Evolutionary conservation across 2,797 vertebrate genomes (phyloP).

Genomic region (Coccyzus lansbergi): DNA sequence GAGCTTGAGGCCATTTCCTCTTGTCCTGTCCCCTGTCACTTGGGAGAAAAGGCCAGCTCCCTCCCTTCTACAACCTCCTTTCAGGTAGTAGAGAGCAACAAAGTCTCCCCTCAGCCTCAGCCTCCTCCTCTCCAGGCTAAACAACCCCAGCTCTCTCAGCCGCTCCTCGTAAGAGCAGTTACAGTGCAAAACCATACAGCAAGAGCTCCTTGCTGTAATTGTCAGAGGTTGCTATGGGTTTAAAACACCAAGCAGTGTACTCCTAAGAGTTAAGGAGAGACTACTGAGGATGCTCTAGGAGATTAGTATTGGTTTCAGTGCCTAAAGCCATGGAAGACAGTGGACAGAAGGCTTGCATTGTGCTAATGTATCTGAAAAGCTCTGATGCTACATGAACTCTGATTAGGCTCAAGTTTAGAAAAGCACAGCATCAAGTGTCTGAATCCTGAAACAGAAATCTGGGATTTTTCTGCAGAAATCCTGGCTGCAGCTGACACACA

Average conservation of each 20-base stretch:
- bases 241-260: not conserved
- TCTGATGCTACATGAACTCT: not conserved
- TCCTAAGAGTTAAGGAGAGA: not conserved
- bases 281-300: not conserved
- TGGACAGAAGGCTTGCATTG: not conserved
- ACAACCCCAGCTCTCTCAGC: too few species aligned
- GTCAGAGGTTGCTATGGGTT: not conserved
- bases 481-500: not conserved
- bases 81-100: too few species aligned
- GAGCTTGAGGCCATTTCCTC: too few species aligned
- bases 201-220: not conserved
- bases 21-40: too few species aligned
- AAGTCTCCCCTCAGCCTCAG: too few species aligned
- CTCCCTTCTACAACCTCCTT: too few species aligned
- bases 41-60: too few species aligned
- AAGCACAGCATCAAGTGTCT: not conserved
- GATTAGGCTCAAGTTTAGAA: not conserved
- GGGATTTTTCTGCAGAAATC: not conserved
- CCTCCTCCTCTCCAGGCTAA: too few species aligned
- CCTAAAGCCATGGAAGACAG: not conserved
- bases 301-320: not conserved
- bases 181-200: not conserved
- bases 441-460: slow-evolving; percentile 7
- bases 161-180: too few species aligned
- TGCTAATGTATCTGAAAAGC: not conserved